phyloP scores from a whole-genome alignment of 1,140 invertebrate genomes.

The Zaprionus gabonicus region DNA sequence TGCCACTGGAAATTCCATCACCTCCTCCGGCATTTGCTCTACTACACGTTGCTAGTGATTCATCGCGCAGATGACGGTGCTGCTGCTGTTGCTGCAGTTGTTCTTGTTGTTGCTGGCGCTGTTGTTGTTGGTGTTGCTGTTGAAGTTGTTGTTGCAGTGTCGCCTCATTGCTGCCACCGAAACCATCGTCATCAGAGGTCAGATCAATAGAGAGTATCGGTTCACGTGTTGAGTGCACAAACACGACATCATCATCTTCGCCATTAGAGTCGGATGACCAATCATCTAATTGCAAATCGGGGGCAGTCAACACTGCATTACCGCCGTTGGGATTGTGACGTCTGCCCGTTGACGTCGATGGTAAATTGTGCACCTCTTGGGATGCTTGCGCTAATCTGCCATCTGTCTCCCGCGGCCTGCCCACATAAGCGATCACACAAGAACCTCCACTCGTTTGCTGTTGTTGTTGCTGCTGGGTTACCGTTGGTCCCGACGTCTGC shows the following conservation, averaged over 20 bases:
- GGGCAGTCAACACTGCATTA: constrained; percentile 87
- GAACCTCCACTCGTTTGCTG: constrained; percentile 49
- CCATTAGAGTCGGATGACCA: constrained; percentile 89
- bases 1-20: neutral
- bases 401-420: constrained; percentile 57
- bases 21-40: constrained; percentile 1
- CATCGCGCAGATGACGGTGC: constrained; percentile 24
- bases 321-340: constrained; percentile 33
- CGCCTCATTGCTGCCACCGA: constrained; percentile 36
- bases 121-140: constrained; percentile 19
- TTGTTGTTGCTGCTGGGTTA: constrained; percentile 13
- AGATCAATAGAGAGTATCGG: constrained; percentile 80
- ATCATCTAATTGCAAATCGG: constrained; percentile 90
- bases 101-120: constrained; percentile 1
- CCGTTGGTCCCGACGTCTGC: constrained; percentile 12
- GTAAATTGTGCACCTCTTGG: constrained; percentile 40
- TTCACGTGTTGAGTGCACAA: constrained; percentile 81
- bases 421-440: constrained; percentile 75
- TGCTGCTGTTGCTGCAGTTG: constrained; percentile 19
- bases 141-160: constrained; percentile 20
- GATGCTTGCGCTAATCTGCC: constrained; percentile 11
- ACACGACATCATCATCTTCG: constrained; percentile 86
- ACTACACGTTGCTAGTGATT: constrained; percentile 28
- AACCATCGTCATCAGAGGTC: constrained; percentile 75
- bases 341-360: constrained; percentile 62